Conservation (phyloP, 2,113 vertebrate genomes). For the Tichodroma muraria region DNA sequence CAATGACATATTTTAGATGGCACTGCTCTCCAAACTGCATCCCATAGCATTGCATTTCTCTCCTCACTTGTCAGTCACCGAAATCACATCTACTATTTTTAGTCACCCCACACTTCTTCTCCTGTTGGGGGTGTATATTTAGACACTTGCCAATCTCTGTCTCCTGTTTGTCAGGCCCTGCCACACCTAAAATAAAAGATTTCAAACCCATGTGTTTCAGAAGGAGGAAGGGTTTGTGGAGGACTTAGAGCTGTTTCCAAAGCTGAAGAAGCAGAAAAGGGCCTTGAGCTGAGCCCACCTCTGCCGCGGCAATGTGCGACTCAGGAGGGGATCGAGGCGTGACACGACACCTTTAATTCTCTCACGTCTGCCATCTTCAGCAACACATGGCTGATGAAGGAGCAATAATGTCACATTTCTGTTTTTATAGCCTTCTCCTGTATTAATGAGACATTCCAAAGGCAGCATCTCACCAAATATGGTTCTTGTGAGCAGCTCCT, state of each 20-base stretch:
- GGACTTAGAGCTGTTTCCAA: background rate
- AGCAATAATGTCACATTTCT: background rate
- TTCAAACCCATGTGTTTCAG: background rate
- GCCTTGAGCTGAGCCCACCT: background rate
- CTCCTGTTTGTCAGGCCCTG: background rate
- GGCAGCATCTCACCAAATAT: background rate
- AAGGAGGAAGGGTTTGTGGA: background rate
- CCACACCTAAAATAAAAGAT: background rate
- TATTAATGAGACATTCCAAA: background rate
- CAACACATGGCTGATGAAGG: background rate
- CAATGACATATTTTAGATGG: background rate
- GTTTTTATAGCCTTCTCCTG: background rate
- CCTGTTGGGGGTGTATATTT: background rate
- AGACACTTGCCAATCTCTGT: background rate
- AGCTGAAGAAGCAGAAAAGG: background rate
- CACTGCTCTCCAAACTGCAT: background rate
- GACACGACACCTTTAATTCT: background rate
- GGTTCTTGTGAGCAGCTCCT: background rate
- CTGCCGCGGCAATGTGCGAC: accelerated
- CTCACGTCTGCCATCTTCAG: background rate
- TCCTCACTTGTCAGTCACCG: background rate
- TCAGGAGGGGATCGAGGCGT: background rate
- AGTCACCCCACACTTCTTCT: background rate
- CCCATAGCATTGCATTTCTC: background rate
- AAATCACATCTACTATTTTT: background rate